Base-by-base conservation (phyloP, 2,888 invertebrate species). In the Tenthredo distinguenda region DNA sequence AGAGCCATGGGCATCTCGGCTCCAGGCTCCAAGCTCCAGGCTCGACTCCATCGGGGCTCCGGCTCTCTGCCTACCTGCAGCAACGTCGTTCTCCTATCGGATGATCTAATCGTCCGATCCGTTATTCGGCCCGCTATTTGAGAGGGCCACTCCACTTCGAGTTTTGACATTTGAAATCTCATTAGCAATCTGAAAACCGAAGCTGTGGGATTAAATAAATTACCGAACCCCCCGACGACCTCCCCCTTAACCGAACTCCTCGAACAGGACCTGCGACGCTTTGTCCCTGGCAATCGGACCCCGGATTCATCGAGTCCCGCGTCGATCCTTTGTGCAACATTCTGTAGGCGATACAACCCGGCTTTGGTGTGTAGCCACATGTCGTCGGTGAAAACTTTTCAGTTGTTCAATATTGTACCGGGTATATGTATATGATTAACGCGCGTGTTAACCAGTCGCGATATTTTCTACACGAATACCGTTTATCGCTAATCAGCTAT, bases 161-260 rank as follows among this genome's bases (percentile, higher is more conserved):
- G 92, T 93, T 93, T 93, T 93, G 93, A 93, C 93, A 91, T 91
- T 90, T 91, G 89, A 92, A 92, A 93, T 93, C 92, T 93, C 92
- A 93, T 93, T 93, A 93, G 90, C 91, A 91, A 91, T 91, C 92
- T 91, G 91, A 91, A 90, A 91, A 88, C 86, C 88, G 86, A 87
- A 85, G 86, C 87, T 72, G 71, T 83, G 82, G 79, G 88, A 88
- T 87, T 87, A 88, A 86, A 85, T 85, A 86, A 86, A 88, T 88
- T 85, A 85, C 81, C 37, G 26, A 81, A 37, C 37, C 81, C 62
- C 40, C 47, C 81, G 34, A 21, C 31, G n/a, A 50, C 55, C 55
- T 12, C 47, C 34, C 77, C 47, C 77, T n/a, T 40, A 9, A 21
- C 31, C 77, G 6, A 55, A 77, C 34, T 55, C 55, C n/a, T 31